Evolutionary conservation across 2,797 vertebrate genomes (phyloP).

Genomic region (Lagodon rhomboides): DNA sequence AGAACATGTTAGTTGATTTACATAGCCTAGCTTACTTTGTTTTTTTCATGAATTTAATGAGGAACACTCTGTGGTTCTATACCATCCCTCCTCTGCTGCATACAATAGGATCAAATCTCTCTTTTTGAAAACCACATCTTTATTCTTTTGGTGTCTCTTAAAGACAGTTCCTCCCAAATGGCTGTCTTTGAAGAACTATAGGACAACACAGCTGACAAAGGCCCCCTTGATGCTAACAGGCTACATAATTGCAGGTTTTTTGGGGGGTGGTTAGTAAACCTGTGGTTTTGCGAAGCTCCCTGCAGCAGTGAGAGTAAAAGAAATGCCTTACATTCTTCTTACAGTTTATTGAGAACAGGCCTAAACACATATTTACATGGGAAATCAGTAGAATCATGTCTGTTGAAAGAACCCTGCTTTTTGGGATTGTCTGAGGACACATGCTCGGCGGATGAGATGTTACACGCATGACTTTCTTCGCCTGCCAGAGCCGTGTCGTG

Average conservation of each 20-base stretch:
- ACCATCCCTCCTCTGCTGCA: background rate
- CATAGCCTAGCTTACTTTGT: background rate
- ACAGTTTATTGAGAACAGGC: slow-evolving; percentile 69
- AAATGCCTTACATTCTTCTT: slow-evolving; percentile 69
- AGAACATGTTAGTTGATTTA: background rate
- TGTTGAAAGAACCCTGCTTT: slow-evolving; percentile 2
- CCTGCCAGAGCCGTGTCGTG: slow-evolving; percentile 37
- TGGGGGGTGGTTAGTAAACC: slow-evolving; percentile 45
- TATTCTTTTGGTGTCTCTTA: slow-evolving; percentile 21
- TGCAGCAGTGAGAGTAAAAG: slow-evolving; percentile 64
- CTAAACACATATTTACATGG: slow-evolving; percentile 67
- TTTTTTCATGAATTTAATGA: background rate
- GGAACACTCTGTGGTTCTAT: background rate
- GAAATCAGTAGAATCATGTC: slow-evolving; percentile 40
- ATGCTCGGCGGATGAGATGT: background rate
- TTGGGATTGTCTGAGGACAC: slow-evolving; percentile 51
- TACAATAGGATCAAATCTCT: slow-evolving; percentile 7
- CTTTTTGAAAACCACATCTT: slow-evolving; percentile 20
- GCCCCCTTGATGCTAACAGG: slow-evolving; percentile 44
- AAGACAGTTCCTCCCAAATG: slow-evolving; percentile 24
- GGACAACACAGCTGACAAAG: slow-evolving; percentile 49
- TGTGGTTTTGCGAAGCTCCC: slow-evolving; percentile 53
- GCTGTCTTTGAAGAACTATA: slow-evolving; percentile 29
- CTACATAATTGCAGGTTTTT: slow-evolving; percentile 64
- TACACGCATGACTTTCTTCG: slow-evolving; percentile 24